phyloP scores from a whole-genome alignment of 2,888 invertebrate genomes.

The Cheilosia vernalis region DNA sequence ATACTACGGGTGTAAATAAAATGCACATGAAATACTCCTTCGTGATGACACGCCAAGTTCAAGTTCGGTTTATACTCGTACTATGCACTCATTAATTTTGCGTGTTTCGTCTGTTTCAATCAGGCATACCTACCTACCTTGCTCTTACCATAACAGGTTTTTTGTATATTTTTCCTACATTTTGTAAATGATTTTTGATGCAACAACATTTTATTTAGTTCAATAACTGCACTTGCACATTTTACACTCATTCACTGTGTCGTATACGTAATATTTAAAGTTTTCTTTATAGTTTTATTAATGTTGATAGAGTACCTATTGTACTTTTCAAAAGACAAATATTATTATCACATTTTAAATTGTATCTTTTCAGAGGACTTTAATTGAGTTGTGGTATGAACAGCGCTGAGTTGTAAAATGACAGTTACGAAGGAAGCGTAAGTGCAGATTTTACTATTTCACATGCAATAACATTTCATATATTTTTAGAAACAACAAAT shows the following conservation, averaged over 20 bases:
- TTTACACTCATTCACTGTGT: background rate
- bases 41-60: slow-evolving; percentile 19
- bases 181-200: background rate
- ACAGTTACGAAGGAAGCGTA: slow-evolving; percentile 18
- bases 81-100: background rate
- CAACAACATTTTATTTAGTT: background rate
- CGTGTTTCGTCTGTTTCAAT: background rate
- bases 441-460: slow-evolving; percentile 4
- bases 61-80: background rate
- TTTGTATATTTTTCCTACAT: background rate
- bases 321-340: background rate
- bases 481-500: slow-evolving; percentile 30
- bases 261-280: slow-evolving; percentile 15
- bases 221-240: background rate
- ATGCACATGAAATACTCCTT: background rate
- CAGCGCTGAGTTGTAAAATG: background rate
- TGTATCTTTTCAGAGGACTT: background rate
- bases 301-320: background rate
- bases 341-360: background rate
- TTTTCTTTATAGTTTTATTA: background rate
- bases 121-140: background rate
- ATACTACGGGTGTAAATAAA: too few relatives aligned
- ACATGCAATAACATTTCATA: background rate
- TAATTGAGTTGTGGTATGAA: background rate
- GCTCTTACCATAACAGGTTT: background rate